These are phyloP conservation scores for Seira sanloemensis DNA, from an alignment of 2,888 invertebrate species.

Conservation along the genomic window DNA sequence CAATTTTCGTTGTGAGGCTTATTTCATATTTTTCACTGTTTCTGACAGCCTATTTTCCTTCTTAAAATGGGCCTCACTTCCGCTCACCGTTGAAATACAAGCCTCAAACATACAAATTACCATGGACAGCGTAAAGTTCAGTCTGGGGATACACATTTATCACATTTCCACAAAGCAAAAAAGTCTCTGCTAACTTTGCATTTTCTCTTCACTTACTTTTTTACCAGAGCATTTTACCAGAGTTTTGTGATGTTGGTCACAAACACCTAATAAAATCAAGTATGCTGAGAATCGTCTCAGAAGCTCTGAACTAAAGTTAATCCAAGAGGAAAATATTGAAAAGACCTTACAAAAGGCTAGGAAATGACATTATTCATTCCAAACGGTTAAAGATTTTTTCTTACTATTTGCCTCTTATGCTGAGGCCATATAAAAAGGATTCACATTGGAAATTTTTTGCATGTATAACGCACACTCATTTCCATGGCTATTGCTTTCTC, in stretches of 20 bases:
- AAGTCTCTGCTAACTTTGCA: neutral
- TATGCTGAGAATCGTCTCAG: too few species aligned
- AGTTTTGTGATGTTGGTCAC: neutral
- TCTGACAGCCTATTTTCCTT: conserved; percentile 40
- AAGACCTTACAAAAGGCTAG: neutral
- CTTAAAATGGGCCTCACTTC: conserved; percentile 38
- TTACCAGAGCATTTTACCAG: neutral
- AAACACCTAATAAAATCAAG: neutral
- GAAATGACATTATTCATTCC: conserved; percentile 13
- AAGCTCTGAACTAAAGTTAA: too few species aligned
- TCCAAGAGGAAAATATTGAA: neutral
- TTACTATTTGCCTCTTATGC: too few species aligned
- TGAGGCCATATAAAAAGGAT: neutral
- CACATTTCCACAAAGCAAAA: neutral
- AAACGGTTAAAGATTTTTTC: neutral
- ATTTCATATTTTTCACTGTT: conserved; percentile 40
- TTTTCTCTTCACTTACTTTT: neutral
- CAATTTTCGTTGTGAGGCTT: neutral
- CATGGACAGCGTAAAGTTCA: neutral
- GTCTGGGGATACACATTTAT: neutral
- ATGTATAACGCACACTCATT: neutral
- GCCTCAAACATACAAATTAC: neutral
- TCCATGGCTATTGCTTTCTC: neutral
- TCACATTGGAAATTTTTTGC: neutral
- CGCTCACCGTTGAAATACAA: neutral